These are phyloP conservation scores for Phalacrocorax brasilianus DNA, from an alignment of 2,113 vertebrate species.

Conservation along the genomic window DNA sequence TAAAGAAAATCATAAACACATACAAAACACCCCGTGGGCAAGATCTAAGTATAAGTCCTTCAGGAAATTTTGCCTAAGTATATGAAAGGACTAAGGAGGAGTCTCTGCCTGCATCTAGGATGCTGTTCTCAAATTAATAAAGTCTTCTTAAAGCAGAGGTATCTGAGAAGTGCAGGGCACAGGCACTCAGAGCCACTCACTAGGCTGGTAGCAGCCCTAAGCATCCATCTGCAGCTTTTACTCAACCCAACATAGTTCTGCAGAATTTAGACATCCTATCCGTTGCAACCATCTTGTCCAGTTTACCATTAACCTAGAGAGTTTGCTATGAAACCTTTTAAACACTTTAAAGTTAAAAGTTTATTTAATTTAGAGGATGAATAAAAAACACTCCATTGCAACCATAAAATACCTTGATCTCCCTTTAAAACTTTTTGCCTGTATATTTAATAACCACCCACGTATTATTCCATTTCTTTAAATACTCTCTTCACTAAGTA, in stretches of 20 bases:
- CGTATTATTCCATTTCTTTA: background rate
- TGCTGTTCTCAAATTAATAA: background rate
- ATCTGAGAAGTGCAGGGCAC: background rate
- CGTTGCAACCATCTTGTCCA: background rate
- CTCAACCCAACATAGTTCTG: background rate
- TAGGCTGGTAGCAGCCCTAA: background rate
- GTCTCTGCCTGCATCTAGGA: background rate
- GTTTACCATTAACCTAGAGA: background rate
- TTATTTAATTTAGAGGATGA: background rate
- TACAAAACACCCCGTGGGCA: background rate
- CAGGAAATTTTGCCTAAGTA: background rate
- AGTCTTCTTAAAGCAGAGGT: background rate
- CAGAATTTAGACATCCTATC: background rate
- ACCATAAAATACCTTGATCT: background rate
- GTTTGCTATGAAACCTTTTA: background rate
- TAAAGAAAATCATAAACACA: background rate
- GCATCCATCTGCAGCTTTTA: background rate
- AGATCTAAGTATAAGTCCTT: background rate
- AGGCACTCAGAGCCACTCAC: background rate
- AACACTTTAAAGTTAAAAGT: background rate
- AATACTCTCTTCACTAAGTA: background rate
- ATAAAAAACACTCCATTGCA: background rate
- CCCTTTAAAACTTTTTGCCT: background rate
- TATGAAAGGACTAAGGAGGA: background rate
- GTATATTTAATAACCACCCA: background rate